These are phyloP conservation scores for Rafetus swinhoei DNA, from an alignment of 2,113 vertebrate species.

Conservation along the genomic window DNA sequence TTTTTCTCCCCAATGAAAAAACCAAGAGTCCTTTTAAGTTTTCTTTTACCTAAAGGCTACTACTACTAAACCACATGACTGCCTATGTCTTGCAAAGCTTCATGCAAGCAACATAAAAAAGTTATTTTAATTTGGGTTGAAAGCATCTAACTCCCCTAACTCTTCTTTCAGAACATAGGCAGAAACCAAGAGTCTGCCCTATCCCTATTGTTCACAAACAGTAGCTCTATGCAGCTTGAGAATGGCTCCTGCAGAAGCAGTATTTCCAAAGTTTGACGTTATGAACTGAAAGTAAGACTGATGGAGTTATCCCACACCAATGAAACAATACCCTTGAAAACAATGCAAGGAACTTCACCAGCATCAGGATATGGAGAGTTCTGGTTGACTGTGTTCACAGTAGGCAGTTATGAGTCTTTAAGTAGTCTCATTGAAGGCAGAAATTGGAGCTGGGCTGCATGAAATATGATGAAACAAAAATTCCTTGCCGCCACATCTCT, in stretches of 20 bases:
- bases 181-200: background rate
- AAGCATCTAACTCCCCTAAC: conserved; percentile 10
- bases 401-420: background rate
- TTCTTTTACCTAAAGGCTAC: conserved; percentile 25
- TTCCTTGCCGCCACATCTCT: accelerated
- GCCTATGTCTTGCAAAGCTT: conserved; percentile 21
- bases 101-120: conserved; percentile 20
- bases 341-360: background rate
- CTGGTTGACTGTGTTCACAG: accelerated
- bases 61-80: conserved; percentile 25
- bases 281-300: background rate
- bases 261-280: background rate
- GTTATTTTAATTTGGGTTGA: background rate
- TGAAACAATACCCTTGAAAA: accelerated
- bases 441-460: background rate
- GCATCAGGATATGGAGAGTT: background rate
- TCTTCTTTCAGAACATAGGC: background rate
- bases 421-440: background rate
- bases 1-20: background rate
- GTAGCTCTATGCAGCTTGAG: accelerated
- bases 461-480: background rate
- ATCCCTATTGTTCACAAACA: background rate
- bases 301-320: background rate
- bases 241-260: background rate
- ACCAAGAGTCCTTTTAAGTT: conserved; percentile 15